Evolutionary conservation across 2,113 vertebrate species (phyloP).

Genomic region (Lontra canadensis): DNA sequence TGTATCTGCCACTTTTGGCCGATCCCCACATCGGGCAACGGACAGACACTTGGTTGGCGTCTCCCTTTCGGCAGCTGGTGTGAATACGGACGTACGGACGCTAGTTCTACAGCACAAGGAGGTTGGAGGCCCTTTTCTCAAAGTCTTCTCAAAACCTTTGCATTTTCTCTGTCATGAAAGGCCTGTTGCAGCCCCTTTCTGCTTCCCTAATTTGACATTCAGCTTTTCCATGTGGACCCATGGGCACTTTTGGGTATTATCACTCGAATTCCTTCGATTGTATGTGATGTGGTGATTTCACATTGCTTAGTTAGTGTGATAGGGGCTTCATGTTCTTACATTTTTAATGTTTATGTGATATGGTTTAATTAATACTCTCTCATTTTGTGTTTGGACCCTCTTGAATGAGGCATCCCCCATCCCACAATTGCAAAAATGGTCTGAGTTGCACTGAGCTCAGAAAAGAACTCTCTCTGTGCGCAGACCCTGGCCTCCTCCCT

Average conservation of each 20-base stretch:
- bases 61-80: neutral
- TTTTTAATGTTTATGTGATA: neutral
- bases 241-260: too few relatives aligned
- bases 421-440: neutral
- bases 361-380: neutral
- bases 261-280: neutral
- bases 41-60: neutral
- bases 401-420: neutral
- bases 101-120: neutral
- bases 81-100: neutral
- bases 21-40: fast-evolving
- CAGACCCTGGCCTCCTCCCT: neutral
- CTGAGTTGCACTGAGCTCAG: neutral
- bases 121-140: neutral
- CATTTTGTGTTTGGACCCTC: neutral
- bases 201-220: too few relatives aligned
- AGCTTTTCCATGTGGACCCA: neutral
- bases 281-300: neutral
- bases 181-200: neutral
- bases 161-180: neutral
- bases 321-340: neutral
- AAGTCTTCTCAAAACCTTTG: neutral
- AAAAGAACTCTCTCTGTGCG: neutral
- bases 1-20: too few relatives aligned
- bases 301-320: neutral